These are phyloP conservation scores for Hypsibius dujardini DNA, from an alignment of 1,140 invertebrate genomes.

Conservation along the genomic window DNA sequence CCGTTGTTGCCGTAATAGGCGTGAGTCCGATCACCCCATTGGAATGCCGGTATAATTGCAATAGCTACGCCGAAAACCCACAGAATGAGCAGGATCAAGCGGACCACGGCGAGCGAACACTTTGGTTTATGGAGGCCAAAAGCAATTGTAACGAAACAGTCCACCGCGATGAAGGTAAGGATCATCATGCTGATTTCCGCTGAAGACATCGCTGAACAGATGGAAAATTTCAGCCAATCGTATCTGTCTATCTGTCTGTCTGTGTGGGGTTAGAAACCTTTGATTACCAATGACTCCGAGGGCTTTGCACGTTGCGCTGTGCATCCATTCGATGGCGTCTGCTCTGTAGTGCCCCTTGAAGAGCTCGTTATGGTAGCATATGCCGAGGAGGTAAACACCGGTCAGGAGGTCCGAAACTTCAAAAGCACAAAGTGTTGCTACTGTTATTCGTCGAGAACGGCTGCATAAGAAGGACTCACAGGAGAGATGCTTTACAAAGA, in stretches of 20 bases:
- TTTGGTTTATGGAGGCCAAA: background rate
- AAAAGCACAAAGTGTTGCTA: background rate
- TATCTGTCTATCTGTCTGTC: too few relatives aligned
- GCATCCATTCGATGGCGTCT: background rate
- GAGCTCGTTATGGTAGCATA: background rate
- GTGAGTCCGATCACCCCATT: background rate
- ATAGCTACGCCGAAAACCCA: background rate
- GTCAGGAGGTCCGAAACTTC: conserved; percentile 9
- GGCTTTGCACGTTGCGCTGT: background rate
- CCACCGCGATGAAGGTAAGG: conserved; percentile 10
- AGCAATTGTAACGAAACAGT: background rate
- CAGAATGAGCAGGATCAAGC: background rate
- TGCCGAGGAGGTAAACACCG: background rate
- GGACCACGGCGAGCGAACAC: background rate
- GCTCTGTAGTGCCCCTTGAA: background rate
- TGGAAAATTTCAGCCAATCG: background rate
- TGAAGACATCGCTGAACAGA: conserved; percentile 1
- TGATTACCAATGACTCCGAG: conserved; percentile 11
- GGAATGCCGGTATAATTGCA: background rate
- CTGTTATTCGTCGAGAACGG: background rate
- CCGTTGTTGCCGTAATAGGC: conserved; percentile 50
- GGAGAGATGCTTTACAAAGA: conserved; percentile 1
- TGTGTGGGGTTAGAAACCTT: too few relatives aligned
- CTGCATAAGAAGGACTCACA: background rate
- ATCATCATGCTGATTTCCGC: conserved; percentile 17